These are phyloP conservation scores for Listronotus bonariensis DNA, from an alignment of 1,140 invertebrate species.

Conservation along the genomic window DNA sequence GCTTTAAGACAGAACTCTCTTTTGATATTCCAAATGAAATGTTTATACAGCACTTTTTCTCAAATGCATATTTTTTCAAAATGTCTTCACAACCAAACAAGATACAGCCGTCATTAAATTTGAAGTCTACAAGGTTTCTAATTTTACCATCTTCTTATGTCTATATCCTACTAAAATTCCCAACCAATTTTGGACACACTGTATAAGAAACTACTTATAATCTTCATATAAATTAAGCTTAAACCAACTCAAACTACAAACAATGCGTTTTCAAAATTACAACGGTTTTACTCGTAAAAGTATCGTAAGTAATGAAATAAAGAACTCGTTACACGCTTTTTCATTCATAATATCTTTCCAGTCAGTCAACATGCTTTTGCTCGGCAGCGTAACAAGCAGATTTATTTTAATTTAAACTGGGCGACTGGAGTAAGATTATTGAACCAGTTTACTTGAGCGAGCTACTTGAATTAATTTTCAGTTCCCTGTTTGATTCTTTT, in stretches of 20 bases:
- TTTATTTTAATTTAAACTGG: constrained; percentile 8
- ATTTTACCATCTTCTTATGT: too few relatives aligned
- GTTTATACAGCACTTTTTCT: too few relatives aligned
- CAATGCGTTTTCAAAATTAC: constrained; percentile 27
- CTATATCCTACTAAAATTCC: too few relatives aligned
- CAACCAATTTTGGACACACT: too few relatives aligned
- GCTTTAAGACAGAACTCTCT: too few relatives aligned
- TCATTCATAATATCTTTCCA: constrained; percentile 42
- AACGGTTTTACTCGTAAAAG: constrained; percentile 37
- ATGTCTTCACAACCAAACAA: too few relatives aligned
- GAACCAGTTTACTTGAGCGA: constrained; percentile 44
- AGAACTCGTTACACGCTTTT: constrained; percentile 42
- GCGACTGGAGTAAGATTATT: constrained; percentile 30
- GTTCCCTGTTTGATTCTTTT: constrained; percentile 33
- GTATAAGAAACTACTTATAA: too few relatives aligned
- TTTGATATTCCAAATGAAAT: too few relatives aligned
- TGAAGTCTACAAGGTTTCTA: too few relatives aligned
- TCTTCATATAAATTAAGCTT: background rate
- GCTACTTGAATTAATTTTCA: constrained; percentile 46
- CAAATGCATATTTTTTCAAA: too few relatives aligned
- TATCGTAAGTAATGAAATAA: constrained; percentile 41
- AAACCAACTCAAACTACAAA: background rate
- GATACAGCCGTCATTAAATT: too few relatives aligned
- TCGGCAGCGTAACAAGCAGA: constrained; percentile 14
- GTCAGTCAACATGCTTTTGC: constrained; percentile 26